These are phyloP conservation scores for Alethe diademata DNA, from an alignment of 2,113 vertebrate species.

Conservation along the genomic window DNA sequence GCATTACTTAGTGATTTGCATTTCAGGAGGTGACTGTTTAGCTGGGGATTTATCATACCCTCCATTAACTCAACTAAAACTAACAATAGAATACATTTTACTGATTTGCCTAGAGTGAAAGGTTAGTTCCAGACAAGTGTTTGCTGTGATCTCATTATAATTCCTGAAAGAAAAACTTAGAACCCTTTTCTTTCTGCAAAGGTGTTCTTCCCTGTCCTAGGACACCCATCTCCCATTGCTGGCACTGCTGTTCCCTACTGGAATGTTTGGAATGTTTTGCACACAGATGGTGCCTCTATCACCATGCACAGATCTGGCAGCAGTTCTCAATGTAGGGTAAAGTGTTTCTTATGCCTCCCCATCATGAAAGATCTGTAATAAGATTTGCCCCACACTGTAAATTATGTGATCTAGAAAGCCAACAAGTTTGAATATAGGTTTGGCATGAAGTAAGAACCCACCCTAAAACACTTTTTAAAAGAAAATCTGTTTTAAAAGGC, in stretches of 20 bases:
- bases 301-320: not conserved
- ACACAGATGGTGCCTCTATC: accelerated
- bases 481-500: not conserved
- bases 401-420: not conserved
- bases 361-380: not conserved
- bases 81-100: not conserved
- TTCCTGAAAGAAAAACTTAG: not conserved
- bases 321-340: not conserved
- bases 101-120: not conserved
- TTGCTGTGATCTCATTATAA: not conserved
- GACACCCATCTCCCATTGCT: not conserved
- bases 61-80: not conserved
- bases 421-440: not conserved
- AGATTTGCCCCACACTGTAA: not conserved
- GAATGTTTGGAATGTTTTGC: not conserved
- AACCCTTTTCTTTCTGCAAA: not conserved
- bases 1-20: not conserved
- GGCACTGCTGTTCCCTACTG: not conserved
- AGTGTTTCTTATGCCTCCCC: not conserved
- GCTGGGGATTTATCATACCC: not conserved
- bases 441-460: not conserved
- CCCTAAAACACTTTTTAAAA: not conserved
- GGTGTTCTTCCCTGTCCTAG: accelerated
- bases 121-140: not conserved
- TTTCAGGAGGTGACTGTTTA: not conserved